Conservation (phyloP, 2,888 invertebrate genomes). For the Cosmopolites sordidus region DNA sequence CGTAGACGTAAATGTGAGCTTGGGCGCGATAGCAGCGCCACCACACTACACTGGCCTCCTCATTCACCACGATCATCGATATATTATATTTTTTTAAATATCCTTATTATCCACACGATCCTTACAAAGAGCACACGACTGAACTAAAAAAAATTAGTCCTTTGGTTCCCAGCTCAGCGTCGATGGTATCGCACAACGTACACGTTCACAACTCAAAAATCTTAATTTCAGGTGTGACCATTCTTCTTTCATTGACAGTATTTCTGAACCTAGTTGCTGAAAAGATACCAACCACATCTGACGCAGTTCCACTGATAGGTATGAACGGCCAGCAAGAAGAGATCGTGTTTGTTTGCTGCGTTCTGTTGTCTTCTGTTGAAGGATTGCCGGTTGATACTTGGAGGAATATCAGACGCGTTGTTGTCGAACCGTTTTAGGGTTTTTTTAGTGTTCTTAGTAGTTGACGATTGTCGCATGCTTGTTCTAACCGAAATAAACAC, state of each 20-base stretch:
- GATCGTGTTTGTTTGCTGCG: conserved; percentile 47
- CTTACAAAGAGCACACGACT: too few species aligned
- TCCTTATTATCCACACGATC: too few species aligned
- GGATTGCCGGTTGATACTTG: conserved; percentile 53
- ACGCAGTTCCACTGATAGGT: conserved; percentile 81
- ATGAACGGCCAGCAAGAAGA: conserved; percentile 47
- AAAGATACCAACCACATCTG: conserved; percentile 88
- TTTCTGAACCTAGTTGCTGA: conserved; percentile 97
- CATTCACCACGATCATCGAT: conserved; percentile 8
- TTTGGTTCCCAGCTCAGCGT: too few species aligned
- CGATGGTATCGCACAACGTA: too few species aligned
- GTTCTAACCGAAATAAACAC: too few species aligned
- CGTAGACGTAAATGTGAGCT: not conserved
- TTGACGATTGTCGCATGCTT: too few species aligned
- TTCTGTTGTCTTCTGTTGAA: conserved; percentile 45
- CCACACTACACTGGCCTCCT: conserved; percentile 16
- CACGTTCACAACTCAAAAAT: conserved; percentile 44
- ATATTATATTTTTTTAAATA: too few species aligned
- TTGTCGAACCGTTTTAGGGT: not conserved
- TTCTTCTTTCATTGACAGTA: conserved; percentile 94
- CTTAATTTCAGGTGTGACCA: conserved; percentile 83
- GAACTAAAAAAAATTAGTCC: too few species aligned
- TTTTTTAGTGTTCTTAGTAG: too few species aligned
- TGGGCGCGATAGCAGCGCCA: not conserved
- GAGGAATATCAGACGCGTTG: conserved; percentile 37